Evolutionary conservation across 2,797 vertebrate species (phyloP), one percentile per base, ranked within the genome.

Genomic region (Hyperoplus lanceolatus): DNA sequence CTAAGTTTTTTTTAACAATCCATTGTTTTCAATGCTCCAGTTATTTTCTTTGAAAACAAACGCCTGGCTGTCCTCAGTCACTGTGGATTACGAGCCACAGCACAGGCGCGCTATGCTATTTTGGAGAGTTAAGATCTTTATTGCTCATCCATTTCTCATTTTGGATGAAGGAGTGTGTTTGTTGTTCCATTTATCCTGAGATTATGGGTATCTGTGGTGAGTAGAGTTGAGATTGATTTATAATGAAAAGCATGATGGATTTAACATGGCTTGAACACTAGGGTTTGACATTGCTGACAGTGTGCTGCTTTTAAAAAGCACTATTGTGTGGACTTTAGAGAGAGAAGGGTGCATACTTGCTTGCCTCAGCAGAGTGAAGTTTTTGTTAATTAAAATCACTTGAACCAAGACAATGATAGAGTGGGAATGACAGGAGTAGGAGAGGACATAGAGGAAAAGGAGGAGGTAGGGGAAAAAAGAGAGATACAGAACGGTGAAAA

Each of bases 41-140:
- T 84, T 89, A 81, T 91, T 90, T 90, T 90, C 85, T 90, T 84
- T 88, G 70, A 91, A 91, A 92, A 89, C 75, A 92, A 85, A 91
- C 0, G 55, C 57, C 48, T 68, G 1, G 68, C 77, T 81, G 46
- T 82, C 68, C 54, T 75, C 56, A 38, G 82, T 64, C 48, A 5
- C 72, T 66, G 75, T 62, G 80, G 79, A 85, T 83, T 84, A 77
- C 83, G 81, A 82, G 50, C 77, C 73, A 74, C 77, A 77, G 42
- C 60, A 58, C 75, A 59, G 70, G 41, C 21, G 14, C 43, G n/a
- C 75, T 68, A 39, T 78, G 80, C 82, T 84, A 80, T 89, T 92
- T 89, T 78, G 36, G 73, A 82, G 12, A 57, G 50, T 38, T 53
- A 45, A 87, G 46, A 77, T 55, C 63, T 80, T 59, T 51, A 71